Base-by-base conservation (phyloP, 1,140 invertebrate genomes). In the Drosophila pectinifera region DNA sequence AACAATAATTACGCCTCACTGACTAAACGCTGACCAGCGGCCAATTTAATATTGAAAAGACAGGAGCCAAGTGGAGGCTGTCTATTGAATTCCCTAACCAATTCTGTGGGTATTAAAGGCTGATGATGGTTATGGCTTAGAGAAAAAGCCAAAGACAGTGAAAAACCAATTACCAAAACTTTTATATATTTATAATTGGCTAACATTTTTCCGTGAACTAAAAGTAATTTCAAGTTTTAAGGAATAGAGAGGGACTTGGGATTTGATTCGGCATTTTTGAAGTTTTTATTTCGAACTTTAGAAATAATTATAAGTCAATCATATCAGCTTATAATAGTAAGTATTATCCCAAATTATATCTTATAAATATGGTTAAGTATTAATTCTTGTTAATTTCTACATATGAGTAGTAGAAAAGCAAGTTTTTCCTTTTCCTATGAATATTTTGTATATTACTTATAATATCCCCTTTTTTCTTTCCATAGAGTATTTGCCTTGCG, bases 1-100 rank as follows among this genome's bases (percentile, higher is more conserved):
- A 88, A 88, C 84, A 88, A 88, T 88, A 88, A 88, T 88, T 88
- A 88, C 84, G 84, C 80, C 73, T 89, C 77, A 77, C 84, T 88
- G 83, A 84, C 84, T 89, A 83, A 88, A 89, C 83, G 83, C 48
- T 88, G 74, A 86, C 82, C 82, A 82, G 74, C 68, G 58, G 69
- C 69, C 78, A 78, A 84, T 80, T 83, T 84, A 58, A 79, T 79
- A 80, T 53, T 64, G 54, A 70, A 63, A 77, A 80, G 51, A 63
- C 53, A 42, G 49, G 24, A 55, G 75, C 67, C 82, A 70, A 64
- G 70, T 85, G 73, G 48, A 80, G 73, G 43, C 73, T 64, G 58
- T 73, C 51, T 64, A 80, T 72, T 65, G 46, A 65, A 86, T 84
- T 57, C 77, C 59, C 81, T 77, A 36, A 76, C 46, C 39, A 34